Base-by-base conservation (phyloP, 2,797 vertebrate species). In the Lepilemur septentrionalis region DNA sequence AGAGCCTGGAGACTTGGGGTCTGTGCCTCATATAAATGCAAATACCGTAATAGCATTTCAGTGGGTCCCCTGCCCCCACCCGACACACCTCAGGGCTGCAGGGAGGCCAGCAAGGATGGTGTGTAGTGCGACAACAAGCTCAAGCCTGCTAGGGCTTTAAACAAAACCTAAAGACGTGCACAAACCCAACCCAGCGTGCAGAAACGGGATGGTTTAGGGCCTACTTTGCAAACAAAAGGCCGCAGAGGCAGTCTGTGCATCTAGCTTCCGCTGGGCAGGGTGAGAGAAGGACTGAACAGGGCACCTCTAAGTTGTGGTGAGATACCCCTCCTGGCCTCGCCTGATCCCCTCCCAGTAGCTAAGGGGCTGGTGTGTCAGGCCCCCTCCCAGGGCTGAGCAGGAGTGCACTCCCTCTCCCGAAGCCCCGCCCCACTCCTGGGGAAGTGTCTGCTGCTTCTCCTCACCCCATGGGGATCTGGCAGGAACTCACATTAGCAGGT, bases 1-100 rank as follows among this genome's bases (percentile, higher is more conserved):
- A 93, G 98, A 97, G 96, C 97, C 83, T 0, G 1, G 57, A 97
- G 96, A 94, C 95, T 97, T 97, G 96, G 98, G 97, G 98, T 97
- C 97, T 97, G 97, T 89, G 96, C 94, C 97, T 98, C 96, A 98
- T 98, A 97, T 97, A 97, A 97, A 98, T 98, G 98, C 97, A 98
- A 98, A 98, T 98, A 94, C 93, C 94, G 89, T 93, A 97, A 97
- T 73, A 95, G 96, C 92, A 73, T 80, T 96, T 95, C 91, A 43
- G 79, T 18, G 25, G 80, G 79, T 87, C 83, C 83, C 63, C 82
- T 11, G 5, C 79, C 84, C 69, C 95, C 88, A 67, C 23, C 32
- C 0, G 52, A 35, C 67, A 41, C 81, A 93, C 79, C 76, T 91
- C 4, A 8, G 76, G 67, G 43, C 0, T 32, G 70, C 0, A 17